These are phyloP conservation scores for Dichetophora obliterata DNA, from an alignment of 2,888 invertebrate species.

Conservation along the genomic window DNA sequence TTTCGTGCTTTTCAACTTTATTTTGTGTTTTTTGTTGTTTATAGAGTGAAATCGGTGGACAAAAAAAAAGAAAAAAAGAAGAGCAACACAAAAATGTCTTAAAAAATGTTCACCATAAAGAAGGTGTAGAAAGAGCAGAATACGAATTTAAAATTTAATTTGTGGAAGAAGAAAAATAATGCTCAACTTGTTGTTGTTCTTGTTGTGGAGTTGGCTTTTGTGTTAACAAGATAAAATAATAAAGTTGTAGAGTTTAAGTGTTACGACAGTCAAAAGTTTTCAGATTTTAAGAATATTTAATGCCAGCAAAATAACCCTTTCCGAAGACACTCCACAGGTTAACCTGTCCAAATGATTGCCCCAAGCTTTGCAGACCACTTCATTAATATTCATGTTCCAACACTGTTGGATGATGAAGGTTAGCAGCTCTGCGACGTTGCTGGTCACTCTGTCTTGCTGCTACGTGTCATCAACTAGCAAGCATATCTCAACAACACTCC, in stretches of 20 bases:
- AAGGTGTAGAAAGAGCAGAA: not conserved
- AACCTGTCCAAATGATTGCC: not conserved
- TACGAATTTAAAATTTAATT: constrained; percentile 26
- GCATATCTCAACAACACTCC: not conserved
- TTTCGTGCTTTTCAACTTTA: no score
- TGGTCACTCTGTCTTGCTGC: not conserved
- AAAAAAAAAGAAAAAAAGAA: not conserved
- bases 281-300: not conserved
- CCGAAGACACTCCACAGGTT: not conserved
- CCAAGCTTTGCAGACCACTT: not conserved
- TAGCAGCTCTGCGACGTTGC: not conserved
- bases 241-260: not conserved
- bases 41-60: not conserved
- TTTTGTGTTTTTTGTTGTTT: no score
- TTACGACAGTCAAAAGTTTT: not conserved
- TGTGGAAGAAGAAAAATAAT: not conserved
- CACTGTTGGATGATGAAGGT: constrained; percentile 11
- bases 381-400: constrained; percentile 22
- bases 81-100: no score
- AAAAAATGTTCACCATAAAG: no score
- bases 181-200: not conserved
- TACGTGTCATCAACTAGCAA: not conserved
- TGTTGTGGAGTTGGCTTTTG: not conserved
- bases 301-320: not conserved
- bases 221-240: not conserved